Base-by-base conservation (phyloP, 2,797 vertebrate species). In the Lates japonicus region DNA sequence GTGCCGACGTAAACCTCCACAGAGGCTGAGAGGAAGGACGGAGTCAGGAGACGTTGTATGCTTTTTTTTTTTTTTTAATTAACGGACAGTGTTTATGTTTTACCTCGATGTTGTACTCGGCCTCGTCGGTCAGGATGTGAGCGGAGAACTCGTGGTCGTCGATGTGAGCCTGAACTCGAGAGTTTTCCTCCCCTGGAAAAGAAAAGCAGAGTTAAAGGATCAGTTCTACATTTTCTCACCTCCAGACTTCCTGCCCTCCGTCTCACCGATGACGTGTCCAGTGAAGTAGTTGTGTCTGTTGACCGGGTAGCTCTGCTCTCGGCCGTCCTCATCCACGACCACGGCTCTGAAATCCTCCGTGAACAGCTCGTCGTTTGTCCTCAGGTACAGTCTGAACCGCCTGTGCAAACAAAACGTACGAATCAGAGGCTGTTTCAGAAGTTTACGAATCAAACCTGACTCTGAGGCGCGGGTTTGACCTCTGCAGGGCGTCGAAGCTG, bases 101-200 rank as follows among this genome's bases (percentile, higher is more conserved):
- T 33, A 98, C 98, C 97, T 99, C 98, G 0, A 99, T 74, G 62
- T 97, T 98, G 92, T 96, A 99, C 86, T 99, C 98, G 0, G 94
- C 95, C 59, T 95, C 96, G 13, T 97, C 94, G 0, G 95, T 97
- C 88, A 94, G 94, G 93, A 99, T 99, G 94, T 95, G 96, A 69
- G 97, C 96, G 0, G 96, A 97, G 82, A 99, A 96, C 86, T 99
- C 97, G 37, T 94, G 91, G 74, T 97, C 95, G 58, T 97, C 97
- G 19, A 99, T 96, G 33, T 98, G 97, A 5, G 98, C 98, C 82
- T 97, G 95, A 62, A 99, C 98, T 9, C 96, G 96, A 22, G 98
- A 99, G 92, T 97, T 92, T 81, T 97, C 97, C 80, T 99, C 97
- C 48, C 98, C 98, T 98, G 87, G 5, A 83, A 81, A 3, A 76